Evolutionary conservation across 2,797 vertebrate genomes (phyloP).

Genomic region (Characodon lateralis): DNA sequence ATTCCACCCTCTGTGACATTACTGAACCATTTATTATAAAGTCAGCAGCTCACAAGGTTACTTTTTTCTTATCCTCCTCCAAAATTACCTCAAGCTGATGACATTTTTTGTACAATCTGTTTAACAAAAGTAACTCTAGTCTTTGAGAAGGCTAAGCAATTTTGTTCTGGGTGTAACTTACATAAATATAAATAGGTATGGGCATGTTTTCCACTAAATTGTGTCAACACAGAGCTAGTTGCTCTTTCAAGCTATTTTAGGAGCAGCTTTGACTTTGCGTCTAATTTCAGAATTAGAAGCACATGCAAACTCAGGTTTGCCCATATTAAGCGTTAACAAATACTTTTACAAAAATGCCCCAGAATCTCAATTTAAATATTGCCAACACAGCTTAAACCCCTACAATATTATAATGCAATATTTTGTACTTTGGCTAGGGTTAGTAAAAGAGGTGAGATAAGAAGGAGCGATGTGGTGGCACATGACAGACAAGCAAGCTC

Average conservation of each 20-base stretch:
- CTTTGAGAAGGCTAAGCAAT: not conserved
- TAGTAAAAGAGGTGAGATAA: not conserved
- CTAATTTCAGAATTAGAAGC: not conserved
- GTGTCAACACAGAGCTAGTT: not conserved
- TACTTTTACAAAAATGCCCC: not conserved
- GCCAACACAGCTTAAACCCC: not conserved
- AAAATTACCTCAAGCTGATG: not conserved
- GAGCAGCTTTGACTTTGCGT: constrained; percentile 4
- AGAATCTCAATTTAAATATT: not conserved
- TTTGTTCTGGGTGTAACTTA: not conserved
- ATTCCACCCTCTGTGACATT: not conserved
- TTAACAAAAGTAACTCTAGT: not conserved
- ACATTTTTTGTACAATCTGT: not conserved
- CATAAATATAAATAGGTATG: not conserved
- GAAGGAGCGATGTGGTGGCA: not conserved
- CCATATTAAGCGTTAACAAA: not conserved
- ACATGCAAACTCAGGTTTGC: not conserved
- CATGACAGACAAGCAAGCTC: not conserved
- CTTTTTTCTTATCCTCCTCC: not conserved
- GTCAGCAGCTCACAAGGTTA: not conserved
- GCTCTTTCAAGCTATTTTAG: constrained; percentile 2
- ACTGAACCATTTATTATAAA: not conserved
- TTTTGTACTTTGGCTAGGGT: not conserved
- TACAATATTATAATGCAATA: not conserved
- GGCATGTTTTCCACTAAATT: not conserved